Conservation (phyloP, 2,888 invertebrate genomes). For the Drosophila nr. fundita region DNA sequence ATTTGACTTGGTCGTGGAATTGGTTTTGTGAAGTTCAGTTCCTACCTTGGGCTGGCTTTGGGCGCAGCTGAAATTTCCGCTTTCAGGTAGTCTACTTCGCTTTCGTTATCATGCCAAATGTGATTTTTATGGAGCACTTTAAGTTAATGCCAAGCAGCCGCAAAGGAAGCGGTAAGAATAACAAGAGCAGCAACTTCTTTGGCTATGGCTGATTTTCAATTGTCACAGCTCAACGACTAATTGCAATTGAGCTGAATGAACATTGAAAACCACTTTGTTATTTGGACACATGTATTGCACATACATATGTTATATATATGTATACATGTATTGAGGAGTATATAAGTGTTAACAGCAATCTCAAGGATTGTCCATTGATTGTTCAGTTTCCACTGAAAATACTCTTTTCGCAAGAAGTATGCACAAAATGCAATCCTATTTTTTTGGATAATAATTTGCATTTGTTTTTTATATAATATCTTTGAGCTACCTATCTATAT, state of each 20-base stretch:
- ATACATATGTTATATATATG: not conserved
- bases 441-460: not conserved
- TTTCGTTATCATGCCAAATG: slow-evolving; percentile 72
- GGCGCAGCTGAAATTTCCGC: slow-evolving; percentile 51
- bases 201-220: slow-evolving; percentile 67
- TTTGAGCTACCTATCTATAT: not conserved
- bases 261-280: slow-evolving; percentile 56
- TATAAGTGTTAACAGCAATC: not conserved
- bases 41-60: slow-evolving; percentile 16
- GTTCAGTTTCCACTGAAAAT: not conserved
- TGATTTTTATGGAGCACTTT: slow-evolving; percentile 76
- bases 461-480: not conserved
- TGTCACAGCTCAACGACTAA: slow-evolving; percentile 64
- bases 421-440: not conserved
- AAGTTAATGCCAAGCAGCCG: slow-evolving; percentile 59
- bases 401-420: not conserved
- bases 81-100: slow-evolving; percentile 23
- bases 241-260: slow-evolving; percentile 43
- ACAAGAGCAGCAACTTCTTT: slow-evolving; percentile 41
- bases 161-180: slow-evolving; percentile 27
- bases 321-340: not conserved
- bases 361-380: not conserved
- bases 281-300: not conserved
- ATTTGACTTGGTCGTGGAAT: slow-evolving; percentile 14
- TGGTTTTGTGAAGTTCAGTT: slow-evolving; percentile 24